Conservation (phyloP, 2,113 vertebrate genomes). For the Strigops habroptila region DNA sequence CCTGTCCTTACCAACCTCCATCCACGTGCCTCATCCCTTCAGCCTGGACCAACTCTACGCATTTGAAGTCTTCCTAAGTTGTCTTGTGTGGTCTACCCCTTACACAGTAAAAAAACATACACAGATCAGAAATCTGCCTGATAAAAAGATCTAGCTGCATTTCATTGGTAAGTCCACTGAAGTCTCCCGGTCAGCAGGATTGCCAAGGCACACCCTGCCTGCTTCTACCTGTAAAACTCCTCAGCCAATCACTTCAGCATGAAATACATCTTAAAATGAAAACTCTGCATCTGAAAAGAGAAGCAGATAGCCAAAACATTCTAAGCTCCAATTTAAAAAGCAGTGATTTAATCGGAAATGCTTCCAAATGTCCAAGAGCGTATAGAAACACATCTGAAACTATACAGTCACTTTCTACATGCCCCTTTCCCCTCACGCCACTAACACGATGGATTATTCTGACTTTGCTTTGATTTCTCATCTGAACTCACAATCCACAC, state of each 20-base stretch:
- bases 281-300: neutral
- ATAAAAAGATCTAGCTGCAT: neutral
- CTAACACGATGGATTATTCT: neutral
- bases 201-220: neutral
- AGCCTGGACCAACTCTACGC: neutral
- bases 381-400: neutral
- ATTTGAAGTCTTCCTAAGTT: neutral
- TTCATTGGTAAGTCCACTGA: neutral
- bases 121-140: neutral
- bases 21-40: neutral
- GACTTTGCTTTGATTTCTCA: neutral
- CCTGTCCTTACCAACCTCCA: neutral
- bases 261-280: neutral
- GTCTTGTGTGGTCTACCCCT: neutral
- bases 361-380: neutral
- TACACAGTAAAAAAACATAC: neutral
- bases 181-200: neutral
- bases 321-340: neutral
- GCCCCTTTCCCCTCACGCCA: neutral
- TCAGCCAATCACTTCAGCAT: neutral
- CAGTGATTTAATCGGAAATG: neutral
- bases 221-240: neutral
- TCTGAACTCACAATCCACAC: neutral
- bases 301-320: neutral
- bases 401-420: neutral